These are phyloP conservation scores for Novumbra hubbsi DNA, from an alignment of 2,797 vertebrate species.

Conservation along the genomic window DNA sequence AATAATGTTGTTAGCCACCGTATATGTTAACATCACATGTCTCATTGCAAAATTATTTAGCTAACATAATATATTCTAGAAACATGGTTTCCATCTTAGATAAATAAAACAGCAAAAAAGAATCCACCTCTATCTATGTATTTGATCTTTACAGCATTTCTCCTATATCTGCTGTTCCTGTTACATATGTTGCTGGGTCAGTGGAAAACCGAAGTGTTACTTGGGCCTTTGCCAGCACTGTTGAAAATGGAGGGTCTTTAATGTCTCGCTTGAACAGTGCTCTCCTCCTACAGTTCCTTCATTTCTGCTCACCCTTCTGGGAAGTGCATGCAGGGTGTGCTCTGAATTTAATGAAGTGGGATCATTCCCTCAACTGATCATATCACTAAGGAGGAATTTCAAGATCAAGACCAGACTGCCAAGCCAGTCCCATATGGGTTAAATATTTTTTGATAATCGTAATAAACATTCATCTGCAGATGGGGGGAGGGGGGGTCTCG, in stretches of 20 bases:
- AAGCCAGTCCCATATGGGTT: constrained; percentile 74
- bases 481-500: constrained; percentile 40
- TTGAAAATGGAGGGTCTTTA: background rate
- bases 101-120: too few relatives aligned
- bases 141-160: too few relatives aligned
- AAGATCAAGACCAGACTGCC: constrained; percentile 73
- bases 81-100: too few relatives aligned
- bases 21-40: too few relatives aligned
- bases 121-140: too few relatives aligned
- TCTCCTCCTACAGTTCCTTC: background rate
- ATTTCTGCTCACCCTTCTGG: constrained; percentile 17
- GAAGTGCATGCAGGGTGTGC: constrained; percentile 57
- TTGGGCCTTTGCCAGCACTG: background rate
- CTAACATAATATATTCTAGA: too few relatives aligned
- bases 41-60: too few relatives aligned
- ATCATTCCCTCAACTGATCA: constrained; percentile 72
- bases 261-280: background rate
- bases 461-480: constrained; percentile 75
- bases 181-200: too few relatives aligned
- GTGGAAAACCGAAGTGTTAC: background rate
- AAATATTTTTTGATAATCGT: constrained; percentile 70
- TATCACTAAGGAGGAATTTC: constrained; percentile 71
- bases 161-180: too few relatives aligned
- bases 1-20: too few relatives aligned
- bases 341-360: constrained; percentile 76